These are phyloP conservation scores for Unio delphinus DNA, from an alignment of 2,888 invertebrate genomes.

Conservation along the genomic window DNA sequence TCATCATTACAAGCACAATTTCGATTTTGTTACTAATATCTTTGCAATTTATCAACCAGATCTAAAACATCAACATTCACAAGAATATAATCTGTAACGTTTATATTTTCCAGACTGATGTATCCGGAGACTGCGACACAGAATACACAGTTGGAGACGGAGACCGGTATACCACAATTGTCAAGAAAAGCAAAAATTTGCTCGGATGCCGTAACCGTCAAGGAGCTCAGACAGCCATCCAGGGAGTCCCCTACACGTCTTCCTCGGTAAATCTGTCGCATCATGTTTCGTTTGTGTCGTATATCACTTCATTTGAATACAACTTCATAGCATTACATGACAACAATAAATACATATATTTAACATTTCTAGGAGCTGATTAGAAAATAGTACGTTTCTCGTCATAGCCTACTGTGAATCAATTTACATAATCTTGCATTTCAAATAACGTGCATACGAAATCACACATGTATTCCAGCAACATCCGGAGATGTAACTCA, in stretches of 20 bases:
- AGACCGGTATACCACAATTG: conserved; percentile 48
- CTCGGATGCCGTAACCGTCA: conserved; percentile 63
- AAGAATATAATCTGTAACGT: background rate
- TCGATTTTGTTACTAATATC: too few species aligned
- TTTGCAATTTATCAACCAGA: too few species aligned
- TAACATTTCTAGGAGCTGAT: too few species aligned
- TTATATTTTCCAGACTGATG: conserved; percentile 77
- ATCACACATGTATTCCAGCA: too few species aligned
- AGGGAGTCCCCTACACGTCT: conserved; percentile 61
- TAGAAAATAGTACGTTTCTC: too few species aligned
- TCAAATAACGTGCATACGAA: too few species aligned
- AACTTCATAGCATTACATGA: background rate
- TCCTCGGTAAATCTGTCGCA: conserved; percentile 58
- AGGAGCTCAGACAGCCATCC: conserved; percentile 59
- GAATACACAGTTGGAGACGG: conserved; percentile 75
- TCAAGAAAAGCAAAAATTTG: conserved; percentile 66
- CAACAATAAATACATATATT: background rate
- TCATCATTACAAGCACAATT: too few species aligned
- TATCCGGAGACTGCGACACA: conserved; percentile 87
- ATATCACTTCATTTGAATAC: background rate
- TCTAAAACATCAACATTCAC: background rate
- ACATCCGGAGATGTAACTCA: too few species aligned
- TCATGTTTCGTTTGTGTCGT: conserved; percentile 1
- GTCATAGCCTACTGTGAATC: too few species aligned
- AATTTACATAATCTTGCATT: too few species aligned